Evolutionary conservation across 2,797 vertebrate genomes (phyloP), one percentile per base, ranked within the genome.

Genomic region (Carapus acus): DNA sequence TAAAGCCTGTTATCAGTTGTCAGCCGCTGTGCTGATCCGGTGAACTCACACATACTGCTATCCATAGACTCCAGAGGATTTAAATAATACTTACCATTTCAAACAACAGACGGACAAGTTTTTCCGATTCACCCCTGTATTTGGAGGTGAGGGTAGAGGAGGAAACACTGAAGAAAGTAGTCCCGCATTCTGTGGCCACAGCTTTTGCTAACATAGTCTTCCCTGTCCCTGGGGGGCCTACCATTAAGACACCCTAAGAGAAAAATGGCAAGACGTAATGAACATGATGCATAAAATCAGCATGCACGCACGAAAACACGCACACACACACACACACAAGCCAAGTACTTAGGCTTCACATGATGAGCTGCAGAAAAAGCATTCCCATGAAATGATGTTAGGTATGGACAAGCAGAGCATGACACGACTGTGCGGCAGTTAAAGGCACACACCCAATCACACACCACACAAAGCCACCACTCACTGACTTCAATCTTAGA

Each of bases 181-280:
- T 98, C 50, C 93, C 94, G 62, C 96, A 99, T 71, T 99, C 96
- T 0, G 96, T 97, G 69, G 96, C 96, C 65, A 99, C 96, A 13
- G 96, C 96, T 88, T 99, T 99, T 8, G 96, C 96, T 17, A 99
- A 72, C 94, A 99, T 93, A 22, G 96, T 99, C 88, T 99, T 99
- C 20, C 96, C 96, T 9, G 95, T 98, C 23, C 96, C 96, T 5
- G 96, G 96, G 15, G 96, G 96, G 17, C 96, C 96, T 7, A 98
- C 94, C 96, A 99, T 98, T 67, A 99, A 80, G 43, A 99, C 94
- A 0, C 96, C 96, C 96, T 99, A 41, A 55, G 23, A 73, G n/a
- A 27, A 70, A 38, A 51, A 56, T 11, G 39, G 16, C 19, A 36
- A 18, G 22, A 17, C 46, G 8, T n/a, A 16, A 57, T 49, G 4